Percentiles rank a stretch among this genome's conserved stretches.
These are phyloP conservation scores for Carduelis carduelis DNA, from an alignment of 2,797 vertebrate genomes.

Conservation along the genomic window DNA sequence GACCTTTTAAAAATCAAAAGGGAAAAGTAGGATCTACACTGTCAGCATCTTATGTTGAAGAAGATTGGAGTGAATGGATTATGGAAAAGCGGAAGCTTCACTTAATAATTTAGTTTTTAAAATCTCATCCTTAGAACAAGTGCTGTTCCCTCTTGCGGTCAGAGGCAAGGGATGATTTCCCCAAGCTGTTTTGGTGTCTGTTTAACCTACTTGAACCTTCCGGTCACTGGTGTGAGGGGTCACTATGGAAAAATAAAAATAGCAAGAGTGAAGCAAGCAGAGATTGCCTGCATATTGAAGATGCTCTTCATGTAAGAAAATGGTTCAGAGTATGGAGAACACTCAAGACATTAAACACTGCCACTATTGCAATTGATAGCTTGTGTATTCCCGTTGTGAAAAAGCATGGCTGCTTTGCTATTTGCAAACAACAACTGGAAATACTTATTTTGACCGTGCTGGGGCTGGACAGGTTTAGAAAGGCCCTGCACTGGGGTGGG, in stretches of 20 bases:
- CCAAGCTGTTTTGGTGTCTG: rapidly evolving
- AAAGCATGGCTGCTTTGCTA: neutral
- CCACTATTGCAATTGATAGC: rapidly evolving
- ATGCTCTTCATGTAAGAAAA: neutral
- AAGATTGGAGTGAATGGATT: neutral
- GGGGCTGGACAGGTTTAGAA: neutral
- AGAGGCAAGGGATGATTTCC: neutral
- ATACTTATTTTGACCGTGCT: neutral
- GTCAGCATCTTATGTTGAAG: neutral
- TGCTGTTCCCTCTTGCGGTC: neutral
- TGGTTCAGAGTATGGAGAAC: neutral
- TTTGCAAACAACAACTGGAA: neutral
- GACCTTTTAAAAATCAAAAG: neutral
- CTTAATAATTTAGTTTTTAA: neutral
- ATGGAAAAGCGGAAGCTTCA: neutral
- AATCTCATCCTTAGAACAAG: neutral
- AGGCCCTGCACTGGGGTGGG: rapidly evolving
- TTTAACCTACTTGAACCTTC: neutral
- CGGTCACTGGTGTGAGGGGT: neutral
- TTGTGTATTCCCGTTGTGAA: neutral
- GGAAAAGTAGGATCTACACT: neutral
- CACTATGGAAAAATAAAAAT: neutral
- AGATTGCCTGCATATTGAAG: neutral
- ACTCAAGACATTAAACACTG: rapidly evolving
- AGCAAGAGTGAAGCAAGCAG: neutral